These are phyloP conservation scores for Tenthredo notha DNA, from an alignment of 2,888 invertebrate species.

Conservation along the genomic window DNA sequence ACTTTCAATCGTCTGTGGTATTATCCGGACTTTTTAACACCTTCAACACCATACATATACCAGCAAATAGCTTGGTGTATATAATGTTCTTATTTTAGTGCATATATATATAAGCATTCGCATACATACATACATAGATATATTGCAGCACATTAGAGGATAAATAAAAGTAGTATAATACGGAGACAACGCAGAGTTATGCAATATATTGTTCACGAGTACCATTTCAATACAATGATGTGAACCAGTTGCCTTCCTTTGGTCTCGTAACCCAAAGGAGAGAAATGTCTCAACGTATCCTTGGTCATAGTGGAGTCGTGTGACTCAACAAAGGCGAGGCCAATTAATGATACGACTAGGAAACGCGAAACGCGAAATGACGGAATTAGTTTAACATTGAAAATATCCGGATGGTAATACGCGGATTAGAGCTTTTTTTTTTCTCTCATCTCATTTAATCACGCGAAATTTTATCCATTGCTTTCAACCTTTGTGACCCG, in stretches of 20 bases:
- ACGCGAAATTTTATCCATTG: not conserved
- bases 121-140: not conserved
- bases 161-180: constrained; percentile 3
- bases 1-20: not conserved
- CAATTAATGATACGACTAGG: constrained; percentile 20
- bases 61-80: not conserved
- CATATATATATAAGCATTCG: not conserved
- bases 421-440: not conserved
- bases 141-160: not conserved
- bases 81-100: too few relatives aligned
- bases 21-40: constrained; percentile 10
- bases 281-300: constrained; percentile 72
- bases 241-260: constrained; percentile 64
- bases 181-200: constrained; percentile 59
- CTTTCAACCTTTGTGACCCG: not conserved
- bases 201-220: constrained; percentile 75
- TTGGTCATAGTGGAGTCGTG: constrained; percentile 60
- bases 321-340: constrained; percentile 33
- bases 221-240: constrained; percentile 76
- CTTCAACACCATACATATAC: not conserved
- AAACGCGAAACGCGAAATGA: constrained; percentile 17
- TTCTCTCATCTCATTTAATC: not conserved
- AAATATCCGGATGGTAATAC: not conserved
- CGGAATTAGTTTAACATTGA: constrained; percentile 6
- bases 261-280: constrained; percentile 55